Conservation (phyloP, 2,113 vertebrate genomes). For the Noctilio leporinus region DNA sequence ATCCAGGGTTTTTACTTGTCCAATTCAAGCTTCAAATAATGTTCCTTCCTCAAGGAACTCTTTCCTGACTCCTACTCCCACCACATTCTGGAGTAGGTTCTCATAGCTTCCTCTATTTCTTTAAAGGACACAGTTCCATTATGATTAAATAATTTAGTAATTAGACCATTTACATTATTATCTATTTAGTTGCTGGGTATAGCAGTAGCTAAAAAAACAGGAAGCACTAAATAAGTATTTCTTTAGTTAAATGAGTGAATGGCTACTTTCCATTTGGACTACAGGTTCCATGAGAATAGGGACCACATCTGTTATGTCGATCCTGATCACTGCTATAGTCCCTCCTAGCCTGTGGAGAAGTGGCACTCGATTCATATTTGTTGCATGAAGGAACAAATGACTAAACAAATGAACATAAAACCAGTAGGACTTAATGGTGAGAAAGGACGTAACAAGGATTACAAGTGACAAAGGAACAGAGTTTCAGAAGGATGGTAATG, state of each 20-base stretch:
- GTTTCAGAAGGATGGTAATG: not conserved
- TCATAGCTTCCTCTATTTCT: not conserved
- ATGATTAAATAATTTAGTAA: not conserved
- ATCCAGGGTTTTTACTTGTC: not conserved
- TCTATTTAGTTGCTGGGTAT: not conserved
- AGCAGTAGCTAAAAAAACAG: not conserved
- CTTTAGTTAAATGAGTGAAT: not conserved
- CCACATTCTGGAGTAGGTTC: not conserved
- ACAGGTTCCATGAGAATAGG: not conserved
- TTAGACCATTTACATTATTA: not conserved
- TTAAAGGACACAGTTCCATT: not conserved
- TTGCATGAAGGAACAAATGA: not conserved
- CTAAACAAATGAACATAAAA: not conserved
- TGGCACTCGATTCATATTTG: not conserved
- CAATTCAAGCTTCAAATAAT: not conserved
- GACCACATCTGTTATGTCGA: rapidly evolving
- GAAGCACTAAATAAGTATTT: not conserved
- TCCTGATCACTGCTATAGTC: not conserved
- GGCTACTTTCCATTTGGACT: not conserved
- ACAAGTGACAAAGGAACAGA: not conserved
- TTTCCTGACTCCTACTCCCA: not conserved
- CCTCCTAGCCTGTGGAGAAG: not conserved
- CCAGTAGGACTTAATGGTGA: not conserved
- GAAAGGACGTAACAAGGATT: not conserved
- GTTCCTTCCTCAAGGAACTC: not conserved